Conservation (phyloP, 2,888 invertebrate species). For the Diaphora mendica region DNA sequence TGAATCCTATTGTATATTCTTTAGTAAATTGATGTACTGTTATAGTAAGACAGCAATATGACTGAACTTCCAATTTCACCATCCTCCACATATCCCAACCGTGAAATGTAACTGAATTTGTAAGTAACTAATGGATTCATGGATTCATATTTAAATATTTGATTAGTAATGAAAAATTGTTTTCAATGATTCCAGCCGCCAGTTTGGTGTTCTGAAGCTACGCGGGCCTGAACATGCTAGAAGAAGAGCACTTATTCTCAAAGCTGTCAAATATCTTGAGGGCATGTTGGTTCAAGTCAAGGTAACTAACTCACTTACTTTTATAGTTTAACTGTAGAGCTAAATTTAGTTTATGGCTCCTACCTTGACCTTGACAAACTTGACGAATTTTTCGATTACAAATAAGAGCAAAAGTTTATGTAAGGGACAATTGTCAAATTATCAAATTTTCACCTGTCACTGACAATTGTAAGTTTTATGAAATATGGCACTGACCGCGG, state of each 20-base stretch:
- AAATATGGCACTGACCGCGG: too few relatives aligned
- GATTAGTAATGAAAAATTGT: not conserved
- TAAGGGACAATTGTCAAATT: too few relatives aligned
- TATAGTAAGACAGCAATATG: too few relatives aligned
- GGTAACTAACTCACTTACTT: conserved; percentile 50
- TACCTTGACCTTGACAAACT: too few relatives aligned
- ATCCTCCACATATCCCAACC: not conserved
- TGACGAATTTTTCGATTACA: too few relatives aligned
- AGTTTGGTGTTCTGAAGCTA: conserved; percentile 95
- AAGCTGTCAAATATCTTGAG: conserved; percentile 94
- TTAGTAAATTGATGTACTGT: too few relatives aligned
- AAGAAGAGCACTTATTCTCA: conserved; percentile 92
- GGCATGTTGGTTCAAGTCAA: conserved; percentile 94
- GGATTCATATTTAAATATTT: not conserved
- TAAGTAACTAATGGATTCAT: not conserved
- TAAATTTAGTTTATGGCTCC: not conserved
- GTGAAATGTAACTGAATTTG: too few relatives aligned
- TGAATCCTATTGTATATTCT: too few relatives aligned
- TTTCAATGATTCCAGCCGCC: conserved; percentile 89
- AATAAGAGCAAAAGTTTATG: too few relatives aligned
- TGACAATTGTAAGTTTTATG: too few relatives aligned
- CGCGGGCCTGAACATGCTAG: conserved; percentile 92
- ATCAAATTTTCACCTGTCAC: too few relatives aligned
- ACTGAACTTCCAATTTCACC: not conserved
- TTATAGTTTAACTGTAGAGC: not conserved